These are phyloP conservation scores for Tetramorium bicarinatum DNA, from an alignment of 2,888 invertebrate genomes.

Conservation along the genomic window DNA sequence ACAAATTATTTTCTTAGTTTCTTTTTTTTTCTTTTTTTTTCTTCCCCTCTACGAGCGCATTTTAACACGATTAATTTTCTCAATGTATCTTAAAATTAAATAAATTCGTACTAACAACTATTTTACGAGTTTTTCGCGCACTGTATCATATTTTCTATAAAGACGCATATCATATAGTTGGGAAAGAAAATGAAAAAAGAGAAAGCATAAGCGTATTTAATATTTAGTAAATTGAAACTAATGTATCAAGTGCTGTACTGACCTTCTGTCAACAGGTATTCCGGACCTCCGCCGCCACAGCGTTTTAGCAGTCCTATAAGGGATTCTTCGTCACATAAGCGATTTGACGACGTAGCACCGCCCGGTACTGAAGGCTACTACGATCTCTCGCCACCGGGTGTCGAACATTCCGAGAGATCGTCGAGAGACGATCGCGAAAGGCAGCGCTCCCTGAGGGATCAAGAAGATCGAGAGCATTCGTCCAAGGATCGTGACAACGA, in stretches of 20 bases:
- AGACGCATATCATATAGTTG: constrained; percentile 2
- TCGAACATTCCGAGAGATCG: constrained; percentile 82
- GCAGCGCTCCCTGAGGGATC: constrained; percentile 77
- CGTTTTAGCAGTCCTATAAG: constrained; percentile 79
- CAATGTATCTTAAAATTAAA: not conserved
- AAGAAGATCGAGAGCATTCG: constrained; percentile 80
- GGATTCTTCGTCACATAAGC: constrained; percentile 79
- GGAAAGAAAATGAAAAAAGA: not conserved
- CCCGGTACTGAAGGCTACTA: constrained; percentile 87
- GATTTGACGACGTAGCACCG: constrained; percentile 85
- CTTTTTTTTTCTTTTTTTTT: not conserved
- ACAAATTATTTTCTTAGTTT: not conserved
- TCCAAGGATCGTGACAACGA: constrained; percentile 82
- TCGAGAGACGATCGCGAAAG: constrained; percentile 80
- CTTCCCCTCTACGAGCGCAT: not conserved
- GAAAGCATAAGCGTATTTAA: not conserved
- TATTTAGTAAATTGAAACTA: constrained; percentile 1
- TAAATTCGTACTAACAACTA: constrained; percentile 44
- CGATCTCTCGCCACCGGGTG: constrained; percentile 84
- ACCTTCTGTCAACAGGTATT: constrained; percentile 82
- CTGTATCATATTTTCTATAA: not conserved
- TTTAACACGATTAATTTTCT: constrained; percentile 39
- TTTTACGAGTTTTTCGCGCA: not conserved
- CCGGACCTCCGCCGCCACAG: constrained; percentile 78
- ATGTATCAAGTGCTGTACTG: constrained; percentile 63